Evolutionary conservation across 2,797 vertebrate genomes (phyloP).

Genomic region (Micropoecilia bifurca): DNA sequence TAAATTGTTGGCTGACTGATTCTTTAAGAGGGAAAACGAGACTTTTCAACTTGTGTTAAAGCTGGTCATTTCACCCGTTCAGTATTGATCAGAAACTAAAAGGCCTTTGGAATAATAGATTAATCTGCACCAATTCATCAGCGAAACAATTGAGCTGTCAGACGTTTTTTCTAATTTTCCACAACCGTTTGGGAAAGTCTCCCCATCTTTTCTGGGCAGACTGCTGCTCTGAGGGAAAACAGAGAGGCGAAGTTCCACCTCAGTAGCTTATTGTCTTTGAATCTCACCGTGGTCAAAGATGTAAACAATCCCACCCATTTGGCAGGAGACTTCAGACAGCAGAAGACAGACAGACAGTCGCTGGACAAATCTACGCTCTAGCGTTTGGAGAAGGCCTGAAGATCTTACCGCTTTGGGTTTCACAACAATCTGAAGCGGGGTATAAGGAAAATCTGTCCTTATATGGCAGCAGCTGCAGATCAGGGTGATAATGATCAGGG

Average conservation of each 20-base stretch:
- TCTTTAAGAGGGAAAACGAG: constrained; percentile 1
- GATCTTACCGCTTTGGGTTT: too few species aligned
- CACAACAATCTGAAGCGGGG: too few species aligned
- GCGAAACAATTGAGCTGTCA: not conserved
- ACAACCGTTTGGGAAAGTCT: not conserved
- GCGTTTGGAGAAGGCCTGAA: too few species aligned
- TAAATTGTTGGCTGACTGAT: not conserved
- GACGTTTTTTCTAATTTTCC: not conserved
- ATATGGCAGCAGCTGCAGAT: too few species aligned
- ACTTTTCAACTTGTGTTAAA: not conserved
- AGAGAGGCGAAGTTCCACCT: not conserved
- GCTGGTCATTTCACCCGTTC: not conserved
- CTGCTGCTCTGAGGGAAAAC: not conserved
- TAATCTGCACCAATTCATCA: not conserved
- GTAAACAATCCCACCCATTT: not conserved
- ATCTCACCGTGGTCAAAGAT: not conserved
- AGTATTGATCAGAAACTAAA: not conserved
- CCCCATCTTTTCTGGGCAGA: not conserved
- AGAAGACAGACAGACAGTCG: too few species aligned
- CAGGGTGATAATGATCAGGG: too few species aligned
- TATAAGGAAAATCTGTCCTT: too few species aligned
- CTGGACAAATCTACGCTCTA: too few species aligned
- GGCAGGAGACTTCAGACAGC: not conserved
- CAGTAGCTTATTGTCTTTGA: not conserved
- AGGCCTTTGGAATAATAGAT: not conserved